Percentiles rank a stretch among this genome's conserved stretches.
These are phyloP conservation scores for Argyrosomus japonicus DNA, from an alignment of 2,113 vertebrate species.

Conservation along the genomic window DNA sequence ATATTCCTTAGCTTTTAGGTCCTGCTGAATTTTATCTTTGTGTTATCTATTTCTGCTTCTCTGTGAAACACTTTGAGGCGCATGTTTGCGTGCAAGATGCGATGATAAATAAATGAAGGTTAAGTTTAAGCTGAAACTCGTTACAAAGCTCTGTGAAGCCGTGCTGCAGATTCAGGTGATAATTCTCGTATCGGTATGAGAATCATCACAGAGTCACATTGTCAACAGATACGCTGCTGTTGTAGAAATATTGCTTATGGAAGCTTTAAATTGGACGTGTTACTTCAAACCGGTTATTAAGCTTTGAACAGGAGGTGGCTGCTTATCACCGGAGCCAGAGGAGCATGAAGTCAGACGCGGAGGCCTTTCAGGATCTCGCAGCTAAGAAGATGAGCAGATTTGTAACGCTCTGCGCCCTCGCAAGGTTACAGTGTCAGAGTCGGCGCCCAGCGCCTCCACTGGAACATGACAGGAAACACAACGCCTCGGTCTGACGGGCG, in stretches of 20 bases:
- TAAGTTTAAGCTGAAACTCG: background rate
- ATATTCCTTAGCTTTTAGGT: no score
- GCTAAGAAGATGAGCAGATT: conserved; percentile 56
- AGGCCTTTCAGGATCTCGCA: conserved; percentile 38
- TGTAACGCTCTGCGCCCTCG: conserved; percentile 46
- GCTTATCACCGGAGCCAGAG: conserved; percentile 40
- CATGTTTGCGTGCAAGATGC: no score
- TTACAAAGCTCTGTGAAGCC: background rate
- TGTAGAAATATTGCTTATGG: conserved; percentile 7
- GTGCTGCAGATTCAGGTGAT: no score
- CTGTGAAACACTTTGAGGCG: no score
- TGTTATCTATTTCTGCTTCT: no score
- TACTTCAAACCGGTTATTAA: conserved; percentile 3
- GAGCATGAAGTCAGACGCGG: conserved; percentile 33
- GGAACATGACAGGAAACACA: conserved; percentile 50
- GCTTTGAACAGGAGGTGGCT: conserved; percentile 27
- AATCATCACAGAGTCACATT: background rate
- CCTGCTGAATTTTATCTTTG: no score
- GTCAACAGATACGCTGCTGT: background rate
- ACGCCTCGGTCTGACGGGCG: conserved; percentile 29
- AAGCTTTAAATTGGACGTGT: conserved; percentile 2
- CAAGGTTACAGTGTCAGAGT: conserved; percentile 61
- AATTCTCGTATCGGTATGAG: no score
- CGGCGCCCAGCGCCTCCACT: conserved; percentile 19
- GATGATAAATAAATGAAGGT: no score